phyloP scores from a whole-genome alignment of 2,113 vertebrate genomes.

The Rhipidura dahli region DNA sequence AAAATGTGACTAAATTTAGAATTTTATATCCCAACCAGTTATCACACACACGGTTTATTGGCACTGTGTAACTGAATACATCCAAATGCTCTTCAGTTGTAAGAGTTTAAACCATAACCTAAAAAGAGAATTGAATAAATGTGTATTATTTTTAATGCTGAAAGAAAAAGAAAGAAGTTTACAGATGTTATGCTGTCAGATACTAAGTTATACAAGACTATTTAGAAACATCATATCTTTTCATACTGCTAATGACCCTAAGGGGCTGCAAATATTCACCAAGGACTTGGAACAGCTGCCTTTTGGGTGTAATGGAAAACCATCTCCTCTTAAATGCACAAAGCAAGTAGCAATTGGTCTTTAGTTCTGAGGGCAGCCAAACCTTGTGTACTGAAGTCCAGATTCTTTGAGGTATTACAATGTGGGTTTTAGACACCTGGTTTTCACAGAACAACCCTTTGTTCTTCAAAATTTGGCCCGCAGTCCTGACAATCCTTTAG shows the following conservation, averaged over 20 bases:
- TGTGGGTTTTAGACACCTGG: not conserved
- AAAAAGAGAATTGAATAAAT: not conserved
- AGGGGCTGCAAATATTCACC: not conserved
- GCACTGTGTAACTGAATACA: not conserved
- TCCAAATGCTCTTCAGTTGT: not conserved
- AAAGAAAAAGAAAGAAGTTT: not conserved
- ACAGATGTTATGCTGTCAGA: not conserved
- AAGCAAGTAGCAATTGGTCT: not conserved
- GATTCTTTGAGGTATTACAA: not conserved
- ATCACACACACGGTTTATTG: not conserved
- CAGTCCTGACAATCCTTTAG: not conserved
- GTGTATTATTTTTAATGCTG: not conserved
- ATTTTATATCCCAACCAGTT: constrained; percentile 3
- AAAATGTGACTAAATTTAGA: constrained; percentile 26
- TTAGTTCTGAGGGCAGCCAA: not conserved
- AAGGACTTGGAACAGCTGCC: not conserved
- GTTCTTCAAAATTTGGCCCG: not conserved
- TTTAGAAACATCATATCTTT: not conserved
- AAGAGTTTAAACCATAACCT: not conserved
- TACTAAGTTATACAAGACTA: not conserved
- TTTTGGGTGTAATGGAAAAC: not conserved
- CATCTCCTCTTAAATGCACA: not conserved
- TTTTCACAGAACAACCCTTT: not conserved
- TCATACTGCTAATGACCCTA: not conserved
- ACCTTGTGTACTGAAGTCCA: not conserved